phyloP scores from a whole-genome alignment of 2,797 vertebrate genomes.

The Pelodytes ibericus region DNA sequence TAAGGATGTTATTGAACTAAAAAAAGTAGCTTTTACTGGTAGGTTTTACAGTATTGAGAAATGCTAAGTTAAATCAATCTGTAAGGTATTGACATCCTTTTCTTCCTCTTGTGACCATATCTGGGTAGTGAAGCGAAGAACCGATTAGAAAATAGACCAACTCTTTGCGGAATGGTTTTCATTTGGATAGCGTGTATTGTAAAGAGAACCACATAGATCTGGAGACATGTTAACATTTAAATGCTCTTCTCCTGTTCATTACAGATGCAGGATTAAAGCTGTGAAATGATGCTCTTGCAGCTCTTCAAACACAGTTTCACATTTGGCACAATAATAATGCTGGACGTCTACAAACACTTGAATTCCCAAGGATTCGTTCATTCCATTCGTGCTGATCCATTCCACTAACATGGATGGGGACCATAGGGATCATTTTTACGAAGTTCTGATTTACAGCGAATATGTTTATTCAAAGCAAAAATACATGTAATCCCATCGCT shows the following conservation, averaged over 20 bases:
- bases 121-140: too few species aligned
- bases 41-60: too few species aligned
- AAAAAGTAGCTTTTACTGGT: too few species aligned
- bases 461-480: slow-evolving; percentile 13
- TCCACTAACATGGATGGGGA: not conserved
- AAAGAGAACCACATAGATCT: too few species aligned
- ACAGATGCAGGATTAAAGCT: slow-evolving; percentile 19
- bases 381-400: slow-evolving; percentile 8
- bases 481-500: slow-evolving; percentile 34
- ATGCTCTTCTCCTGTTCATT: not conserved
- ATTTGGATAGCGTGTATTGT: too few species aligned
- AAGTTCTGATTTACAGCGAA: not conserved
- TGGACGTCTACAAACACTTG: not conserved
- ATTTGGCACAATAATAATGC: slow-evolving; percentile 5
- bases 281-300: not conserved
- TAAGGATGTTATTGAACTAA: too few species aligned
- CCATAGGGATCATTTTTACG: slow-evolving; percentile 12
- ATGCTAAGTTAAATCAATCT: too few species aligned
- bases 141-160: too few species aligned
- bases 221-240: too few species aligned
- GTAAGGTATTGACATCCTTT: too few species aligned
- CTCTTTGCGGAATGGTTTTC: too few species aligned
- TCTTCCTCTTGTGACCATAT: too few species aligned
- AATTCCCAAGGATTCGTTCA: slow-evolving; percentile 20
- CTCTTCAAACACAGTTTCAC: slow-evolving; percentile 2